Base-by-base conservation (phyloP, 2,113 vertebrate species). In the Monopterus albus region DNA sequence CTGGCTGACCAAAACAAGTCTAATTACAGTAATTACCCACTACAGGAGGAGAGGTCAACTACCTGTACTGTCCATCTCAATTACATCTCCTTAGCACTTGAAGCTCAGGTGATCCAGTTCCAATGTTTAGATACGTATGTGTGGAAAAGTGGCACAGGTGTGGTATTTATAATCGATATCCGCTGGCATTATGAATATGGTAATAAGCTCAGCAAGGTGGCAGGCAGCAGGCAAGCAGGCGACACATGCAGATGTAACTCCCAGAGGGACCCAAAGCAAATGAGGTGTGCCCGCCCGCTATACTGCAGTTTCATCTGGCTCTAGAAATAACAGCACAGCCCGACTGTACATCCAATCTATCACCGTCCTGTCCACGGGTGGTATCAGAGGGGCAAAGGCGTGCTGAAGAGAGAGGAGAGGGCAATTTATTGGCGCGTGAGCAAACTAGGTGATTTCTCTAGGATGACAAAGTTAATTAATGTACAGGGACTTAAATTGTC, bases 171-270 rank as follows among this genome's bases (percentile, higher is more conserved):
- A 89, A 87, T 86, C 80, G 82, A 91, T 86, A 90, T 84, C 73
- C 47, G 12, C 64, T 73, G 79, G 81, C 80, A 60, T 83, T 85
- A 91, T 89, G 84, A 91, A 89, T 91, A 92, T 90, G 87, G 81
- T 87, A 91, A 92, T 89, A 17, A 72, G 84, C 81, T 70, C 79
- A 76, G 85, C 80, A 70, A 61, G 81, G 80, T 66, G 39, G 78
- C 82, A 78, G 75, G 85, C 72, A n/a, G n/a, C n/a, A n/a, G 36
- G 70, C 75, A 65, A 11, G 40, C 55, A 68, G 69, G 87, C 84
- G 52, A 73, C 76, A 79, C 84, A 83, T 82, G 85, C 81, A 87
- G 87, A 89, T 88, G 85, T 56, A 78, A 72, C 67, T 87, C 89
- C 79, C 86, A 65, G 62, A 86, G 88, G 79, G 76, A 61, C 71